A percentile compares a stretch with the other conserved stretches of the same genome.
These are phyloP conservation scores for Ornithoptera priamus DNA, from an alignment of 2,888 invertebrate genomes.

Conservation along the genomic window DNA sequence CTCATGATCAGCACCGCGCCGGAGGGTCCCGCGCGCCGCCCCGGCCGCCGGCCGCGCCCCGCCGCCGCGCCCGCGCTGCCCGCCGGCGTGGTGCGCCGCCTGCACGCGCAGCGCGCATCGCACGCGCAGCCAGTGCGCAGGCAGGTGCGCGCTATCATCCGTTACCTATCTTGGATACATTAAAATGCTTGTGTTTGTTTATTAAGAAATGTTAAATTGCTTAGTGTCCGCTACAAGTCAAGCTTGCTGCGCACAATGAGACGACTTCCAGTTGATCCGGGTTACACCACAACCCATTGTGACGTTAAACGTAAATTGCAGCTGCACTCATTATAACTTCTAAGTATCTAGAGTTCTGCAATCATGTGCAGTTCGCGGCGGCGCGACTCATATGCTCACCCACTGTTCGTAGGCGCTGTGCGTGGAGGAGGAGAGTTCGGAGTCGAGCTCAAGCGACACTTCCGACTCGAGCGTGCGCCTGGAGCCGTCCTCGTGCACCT, in stretches of 20 bases:
- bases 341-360: too few relatives aligned
- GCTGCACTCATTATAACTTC: too few relatives aligned
- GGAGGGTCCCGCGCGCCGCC: slow-evolving; percentile 39
- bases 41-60: slow-evolving; percentile 17
- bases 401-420: slow-evolving; percentile 31
- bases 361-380: too few relatives aligned
- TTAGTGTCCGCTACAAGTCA: too few relatives aligned
- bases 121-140: background rate
- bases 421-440: slow-evolving; percentile 37
- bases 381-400: too few relatives aligned
- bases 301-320: too few relatives aligned
- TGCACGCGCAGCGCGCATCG: background rate
- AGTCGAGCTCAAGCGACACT: slow-evolving; percentile 49
- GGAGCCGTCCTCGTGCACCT: slow-evolving; percentile 39
- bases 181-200: too few relatives aligned
- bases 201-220: too few relatives aligned
- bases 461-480: slow-evolving; percentile 59
- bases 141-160: background rate
- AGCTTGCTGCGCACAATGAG: too few relatives aligned
- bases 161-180: too few relatives aligned
- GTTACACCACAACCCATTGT: too few relatives aligned
- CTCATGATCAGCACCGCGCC: slow-evolving; percentile 83
- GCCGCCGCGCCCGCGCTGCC: slow-evolving; percentile 31
- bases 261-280: too few relatives aligned
- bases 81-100: slow-evolving; percentile 33